Percentiles rank a stretch among this genome's conserved stretches.
Conservation (phyloP, 2,797 vertebrate genomes). For the Psittacula derbiana region DNA sequence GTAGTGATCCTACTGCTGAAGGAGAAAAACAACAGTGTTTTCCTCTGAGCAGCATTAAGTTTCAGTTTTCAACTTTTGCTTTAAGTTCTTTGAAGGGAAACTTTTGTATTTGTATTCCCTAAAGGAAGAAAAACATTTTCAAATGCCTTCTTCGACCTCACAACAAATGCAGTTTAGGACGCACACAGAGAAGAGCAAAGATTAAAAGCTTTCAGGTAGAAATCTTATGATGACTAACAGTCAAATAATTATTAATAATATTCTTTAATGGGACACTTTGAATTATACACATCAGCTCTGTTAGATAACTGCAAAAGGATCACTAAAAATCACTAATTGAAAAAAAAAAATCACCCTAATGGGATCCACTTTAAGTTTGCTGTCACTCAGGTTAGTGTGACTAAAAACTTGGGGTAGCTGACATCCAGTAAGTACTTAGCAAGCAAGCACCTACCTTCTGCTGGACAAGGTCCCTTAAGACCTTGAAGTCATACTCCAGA, state of each 20-base stretch:
- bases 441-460: not conserved
- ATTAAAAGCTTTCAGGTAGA: not conserved
- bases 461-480: not conserved
- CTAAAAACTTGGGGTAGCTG: not conserved
- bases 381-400: not conserved
- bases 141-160: not conserved
- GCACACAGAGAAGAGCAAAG: not conserved
- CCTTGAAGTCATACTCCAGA: not conserved
- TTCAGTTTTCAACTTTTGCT: slow-evolving; percentile 8
- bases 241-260: not conserved
- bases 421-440: not conserved
- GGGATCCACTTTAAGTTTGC: not conserved
- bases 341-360: not conserved
- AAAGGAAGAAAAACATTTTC: not conserved
- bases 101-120: not conserved
- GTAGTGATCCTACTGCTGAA: not conserved
- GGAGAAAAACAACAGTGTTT: not conserved
- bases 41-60: not conserved
- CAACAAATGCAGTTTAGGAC: not conserved
- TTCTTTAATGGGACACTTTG: not conserved
- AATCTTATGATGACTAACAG: not conserved
- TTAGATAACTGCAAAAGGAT: not conserved
- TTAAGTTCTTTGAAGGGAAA: not conserved
- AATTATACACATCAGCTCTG: rapidly evolving
- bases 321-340: not conserved